These are phyloP conservation scores for Sylvia atricapilla DNA, from an alignment of 2,113 vertebrate species.

Conservation along the genomic window DNA sequence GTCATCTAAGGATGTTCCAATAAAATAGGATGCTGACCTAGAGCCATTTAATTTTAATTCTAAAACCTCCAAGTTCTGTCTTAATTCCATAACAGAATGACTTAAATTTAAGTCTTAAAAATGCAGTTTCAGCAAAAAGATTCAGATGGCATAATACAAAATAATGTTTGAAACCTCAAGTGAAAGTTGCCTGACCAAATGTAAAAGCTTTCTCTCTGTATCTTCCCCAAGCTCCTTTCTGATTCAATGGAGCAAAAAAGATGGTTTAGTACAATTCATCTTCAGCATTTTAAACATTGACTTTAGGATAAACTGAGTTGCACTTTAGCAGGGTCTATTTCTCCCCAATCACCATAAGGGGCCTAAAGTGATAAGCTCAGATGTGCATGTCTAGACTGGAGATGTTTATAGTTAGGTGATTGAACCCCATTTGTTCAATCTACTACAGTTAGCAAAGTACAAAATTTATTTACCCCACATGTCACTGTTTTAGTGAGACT, in stretches of 20 bases:
- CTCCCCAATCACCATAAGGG: not conserved
- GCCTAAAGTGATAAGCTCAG: not conserved
- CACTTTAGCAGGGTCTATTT: not conserved
- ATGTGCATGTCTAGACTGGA: not conserved
- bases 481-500: not conserved
- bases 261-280: not conserved
- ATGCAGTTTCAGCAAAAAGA: not conserved
- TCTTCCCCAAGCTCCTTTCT: not conserved
- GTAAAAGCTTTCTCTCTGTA: not conserved
- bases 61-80: not conserved
- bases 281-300: not conserved
- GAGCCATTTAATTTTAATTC: not conserved
- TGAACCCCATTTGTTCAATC: not conserved
- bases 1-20: not conserved
- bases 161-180: not conserved
- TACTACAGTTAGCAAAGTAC: not conserved
- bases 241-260: not conserved
- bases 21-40: not conserved
- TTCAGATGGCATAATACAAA: not conserved
- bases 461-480: not conserved
- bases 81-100: not conserved
- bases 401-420: not conserved
- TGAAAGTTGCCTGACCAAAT: not conserved
- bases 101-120: not conserved
- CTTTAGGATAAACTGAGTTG: conserved; percentile 14